A percentile compares a stretch with the other conserved stretches of the same genome.
Evolutionary conservation across 1,140 invertebrate species (phyloP).

Genomic region (Drosophila auraria): DNA sequence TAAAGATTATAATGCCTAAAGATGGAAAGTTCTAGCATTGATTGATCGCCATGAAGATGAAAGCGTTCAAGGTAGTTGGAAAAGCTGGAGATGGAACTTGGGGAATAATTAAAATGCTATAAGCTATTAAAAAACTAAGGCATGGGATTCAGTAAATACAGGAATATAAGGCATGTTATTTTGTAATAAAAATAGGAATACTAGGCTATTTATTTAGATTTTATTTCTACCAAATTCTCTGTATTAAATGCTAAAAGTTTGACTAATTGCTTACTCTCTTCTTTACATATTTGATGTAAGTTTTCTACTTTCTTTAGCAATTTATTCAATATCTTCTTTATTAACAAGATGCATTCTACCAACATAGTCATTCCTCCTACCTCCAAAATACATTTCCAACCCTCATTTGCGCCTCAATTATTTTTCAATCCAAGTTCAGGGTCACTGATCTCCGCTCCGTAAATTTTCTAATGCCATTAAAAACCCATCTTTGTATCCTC

Average conservation of each 20-base stretch:
- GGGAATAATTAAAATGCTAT: background rate
- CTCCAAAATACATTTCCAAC: background rate
- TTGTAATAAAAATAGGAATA: too few species aligned
- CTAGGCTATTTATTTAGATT: too few species aligned
- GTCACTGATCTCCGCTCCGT: conserved; percentile 29
- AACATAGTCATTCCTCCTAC: background rate
- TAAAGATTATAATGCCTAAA: conserved; percentile 15
- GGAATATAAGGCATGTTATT: background rate
- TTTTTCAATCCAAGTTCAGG: conserved; percentile 19
- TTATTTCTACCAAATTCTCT: too few species aligned
- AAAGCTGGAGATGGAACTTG: background rate
- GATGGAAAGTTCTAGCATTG: conserved; percentile 45
- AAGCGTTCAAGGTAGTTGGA: background rate
- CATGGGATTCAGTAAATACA: background rate
- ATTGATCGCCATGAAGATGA: conserved; percentile 21
- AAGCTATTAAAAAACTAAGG: background rate
- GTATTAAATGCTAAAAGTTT: too few species aligned
- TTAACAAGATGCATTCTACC: background rate
- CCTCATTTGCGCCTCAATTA: background rate
- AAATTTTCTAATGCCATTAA: conserved; percentile 33
- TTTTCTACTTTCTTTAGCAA: background rate
- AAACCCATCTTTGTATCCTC: conserved; percentile 35
- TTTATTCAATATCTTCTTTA: background rate
- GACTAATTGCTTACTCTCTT: too few species aligned
- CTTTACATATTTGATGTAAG: too few species aligned